Percentiles rank a stretch among this genome's conserved stretches.
Evolutionary conservation across 2,797 vertebrate genomes (phyloP).

Genomic region (Ptychadena robeensis): DNA sequence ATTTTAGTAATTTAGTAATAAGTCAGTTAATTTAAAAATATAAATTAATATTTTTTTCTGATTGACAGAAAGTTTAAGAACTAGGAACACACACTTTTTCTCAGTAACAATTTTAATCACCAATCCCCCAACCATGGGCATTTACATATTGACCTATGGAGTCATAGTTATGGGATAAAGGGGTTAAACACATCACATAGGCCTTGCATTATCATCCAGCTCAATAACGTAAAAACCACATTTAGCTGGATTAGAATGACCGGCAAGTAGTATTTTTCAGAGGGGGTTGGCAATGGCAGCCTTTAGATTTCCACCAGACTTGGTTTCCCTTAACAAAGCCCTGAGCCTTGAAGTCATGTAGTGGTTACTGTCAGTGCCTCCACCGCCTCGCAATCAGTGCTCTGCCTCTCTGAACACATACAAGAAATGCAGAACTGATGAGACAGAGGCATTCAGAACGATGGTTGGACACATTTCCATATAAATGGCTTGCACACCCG

Average conservation of each 20-base stretch:
- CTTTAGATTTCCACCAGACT: not conserved
- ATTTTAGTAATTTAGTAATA: too few relatives aligned
- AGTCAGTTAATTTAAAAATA: too few relatives aligned
- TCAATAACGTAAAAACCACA: too few relatives aligned
- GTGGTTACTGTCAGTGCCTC: not conserved
- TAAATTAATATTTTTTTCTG: too few relatives aligned
- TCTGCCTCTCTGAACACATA: not conserved
- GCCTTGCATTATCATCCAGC: too few relatives aligned
- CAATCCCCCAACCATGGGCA: too few relatives aligned
- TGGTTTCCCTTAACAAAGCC: not conserved
- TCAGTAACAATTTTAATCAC: too few relatives aligned
- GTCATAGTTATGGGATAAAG: too few relatives aligned
- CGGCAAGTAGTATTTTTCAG: not conserved
- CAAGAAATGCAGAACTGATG: conserved; percentile 3
- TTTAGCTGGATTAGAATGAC: not conserved
- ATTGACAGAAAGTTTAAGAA: too few relatives aligned
- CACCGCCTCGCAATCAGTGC: not conserved
- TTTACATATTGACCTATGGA: too few relatives aligned
- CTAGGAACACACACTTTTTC: too few relatives aligned
- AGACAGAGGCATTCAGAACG: not conserved
- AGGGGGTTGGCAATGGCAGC: not conserved
- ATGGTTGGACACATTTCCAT: conserved; percentile 34
- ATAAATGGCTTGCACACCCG: conserved; percentile 19
- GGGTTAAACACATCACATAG: too few relatives aligned
- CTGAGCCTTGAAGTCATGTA: not conserved